Base-by-base conservation (phyloP, 2,888 invertebrate species). In the Petrolisthes manimaculis region DNA sequence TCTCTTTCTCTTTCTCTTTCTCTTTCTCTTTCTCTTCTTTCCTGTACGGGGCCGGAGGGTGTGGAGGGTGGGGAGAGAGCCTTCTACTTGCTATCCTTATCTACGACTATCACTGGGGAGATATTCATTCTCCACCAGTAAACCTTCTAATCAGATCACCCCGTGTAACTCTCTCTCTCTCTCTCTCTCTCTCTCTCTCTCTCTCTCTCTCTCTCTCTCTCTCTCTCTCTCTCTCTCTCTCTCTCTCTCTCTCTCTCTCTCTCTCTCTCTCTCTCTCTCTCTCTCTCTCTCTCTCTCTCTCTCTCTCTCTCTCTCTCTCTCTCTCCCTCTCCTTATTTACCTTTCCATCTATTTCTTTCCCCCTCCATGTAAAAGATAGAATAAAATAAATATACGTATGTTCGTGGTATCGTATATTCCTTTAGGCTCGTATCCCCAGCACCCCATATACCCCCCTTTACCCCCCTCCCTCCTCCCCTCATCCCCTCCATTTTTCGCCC, bases 171-270 rank as follows among this genome's bases (percentile, higher is more conserved):
- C n/a, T 84, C 84, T 77, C 77, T 84, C 84, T 55, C 77, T 83
- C 75, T 71, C 75, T 75, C 83, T 56, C 83, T 69, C 83, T 69
- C 83, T 69, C 75, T 69, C 83, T 69, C 83, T n/a, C 83, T 53
- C 51, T 37, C 84, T 18, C 77, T 55, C 56, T 61, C 53, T n/a
- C 51, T 24, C 51, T 51, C 61, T 56, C 75, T 75, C 37, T 54
- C 80, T 54, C 53, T 21, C 61, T 54, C 86, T 55, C 86, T 71
- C 71, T 54, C 37, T 56, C n/a, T 53, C 9, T 18, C 81, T 74
- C 21, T 24, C 69, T 71, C 69, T 74, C 74, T 75, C 51, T 51
- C 55, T 55, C 54, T 54, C 74, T 54, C 54, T 78, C 78, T 61
- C 61, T 24, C 14, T 61, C 37, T 14, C 55, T 74, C 18, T 55